A percentile compares a stretch with the other conserved stretches of the same genome.
Conservation (phyloP, 2,888 invertebrate species). For the Polylopha cassiicola region DNA sequence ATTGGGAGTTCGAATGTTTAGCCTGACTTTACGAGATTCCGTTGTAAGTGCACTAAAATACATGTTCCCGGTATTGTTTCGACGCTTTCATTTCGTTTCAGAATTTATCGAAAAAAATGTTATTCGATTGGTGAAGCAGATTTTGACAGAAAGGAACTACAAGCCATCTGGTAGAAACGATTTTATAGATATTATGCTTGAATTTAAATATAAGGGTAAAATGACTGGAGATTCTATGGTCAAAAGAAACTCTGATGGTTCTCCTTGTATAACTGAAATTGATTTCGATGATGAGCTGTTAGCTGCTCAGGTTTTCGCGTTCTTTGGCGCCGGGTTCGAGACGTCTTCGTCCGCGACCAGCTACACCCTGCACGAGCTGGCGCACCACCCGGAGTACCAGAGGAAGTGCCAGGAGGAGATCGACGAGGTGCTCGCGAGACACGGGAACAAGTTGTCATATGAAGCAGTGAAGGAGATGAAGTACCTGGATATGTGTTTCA, state of each 20-base stretch:
- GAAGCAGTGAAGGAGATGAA: conserved; percentile 33
- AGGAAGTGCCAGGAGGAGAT: conserved; percentile 28
- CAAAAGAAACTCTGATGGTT: conserved; percentile 24
- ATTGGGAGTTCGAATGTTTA: conserved; percentile 25
- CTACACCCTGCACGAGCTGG: conserved; percentile 28
- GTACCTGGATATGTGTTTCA: conserved; percentile 25
- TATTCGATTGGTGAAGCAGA: conserved; percentile 16
- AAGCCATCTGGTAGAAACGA: conserved; percentile 29
- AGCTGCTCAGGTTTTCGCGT: conserved; percentile 30
- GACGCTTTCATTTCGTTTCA: background rate
- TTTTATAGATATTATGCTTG: conserved; percentile 31
- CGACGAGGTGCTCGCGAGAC: conserved; percentile 27
- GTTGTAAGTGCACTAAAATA: conserved; percentile 7
- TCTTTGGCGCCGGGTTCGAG: conserved; percentile 33
- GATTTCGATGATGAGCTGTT: conserved; percentile 25
- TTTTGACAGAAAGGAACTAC: conserved; percentile 25
- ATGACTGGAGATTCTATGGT: conserved; percentile 27
- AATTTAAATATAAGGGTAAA: conserved; percentile 26
- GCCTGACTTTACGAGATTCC: conserved; percentile 5
- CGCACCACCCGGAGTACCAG: conserved; percentile 28
- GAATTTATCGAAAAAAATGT: conserved; percentile 4
- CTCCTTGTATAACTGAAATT: conserved; percentile 18
- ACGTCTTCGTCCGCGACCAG: conserved; percentile 32
- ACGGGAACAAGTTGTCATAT: conserved; percentile 29
- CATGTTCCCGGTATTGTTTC: conserved; percentile 2